These are phyloP conservation scores for Drosophila atripex DNA, from an alignment of 2,888 invertebrate species.

Conservation along the genomic window DNA sequence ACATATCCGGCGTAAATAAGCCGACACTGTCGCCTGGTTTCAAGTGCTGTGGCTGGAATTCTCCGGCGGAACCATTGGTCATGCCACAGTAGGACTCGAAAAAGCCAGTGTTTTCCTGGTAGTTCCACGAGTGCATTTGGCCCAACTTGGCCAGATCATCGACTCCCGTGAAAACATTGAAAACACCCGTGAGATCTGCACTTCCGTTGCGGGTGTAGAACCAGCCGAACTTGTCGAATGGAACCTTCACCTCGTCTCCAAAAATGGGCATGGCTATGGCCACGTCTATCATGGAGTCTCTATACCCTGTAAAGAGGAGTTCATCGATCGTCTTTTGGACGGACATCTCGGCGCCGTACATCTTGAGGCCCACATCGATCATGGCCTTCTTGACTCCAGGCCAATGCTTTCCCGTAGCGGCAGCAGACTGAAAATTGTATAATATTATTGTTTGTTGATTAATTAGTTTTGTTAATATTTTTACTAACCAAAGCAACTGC, in stretches of 20 bases:
- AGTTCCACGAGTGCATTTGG: conserved; percentile 89
- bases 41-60: conserved; percentile 89
- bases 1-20: conserved; percentile 91
- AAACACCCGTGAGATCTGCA: conserved; percentile 89
- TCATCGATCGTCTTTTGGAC: conserved; percentile 88
- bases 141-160: conserved; percentile 87
- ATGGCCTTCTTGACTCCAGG: conserved; percentile 85
- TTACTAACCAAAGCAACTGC: conserved; percentile 90
- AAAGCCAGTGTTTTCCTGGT: conserved; percentile 85
- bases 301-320: conserved; percentile 92
- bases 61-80: conserved; percentile 91
- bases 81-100: conserved; percentile 86
- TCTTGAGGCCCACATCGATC: conserved; percentile 86
- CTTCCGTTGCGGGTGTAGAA: conserved; percentile 93
- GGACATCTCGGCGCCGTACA: conserved; percentile 86
- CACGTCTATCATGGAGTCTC: conserved; percentile 89
- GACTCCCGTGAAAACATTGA: conserved; percentile 90
- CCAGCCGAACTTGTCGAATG: conserved; percentile 93
- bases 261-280: conserved; percentile 86
- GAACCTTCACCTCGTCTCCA: conserved; percentile 85
- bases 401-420: conserved; percentile 85
- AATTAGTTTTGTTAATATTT: not conserved
- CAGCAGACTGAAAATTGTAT: conserved; percentile 83
- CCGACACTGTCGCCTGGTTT: conserved; percentile 85
- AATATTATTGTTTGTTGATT: not conserved